Evolutionary conservation across 1,140 invertebrate species (phyloP).

Genomic region (Orius insidiosus): DNA sequence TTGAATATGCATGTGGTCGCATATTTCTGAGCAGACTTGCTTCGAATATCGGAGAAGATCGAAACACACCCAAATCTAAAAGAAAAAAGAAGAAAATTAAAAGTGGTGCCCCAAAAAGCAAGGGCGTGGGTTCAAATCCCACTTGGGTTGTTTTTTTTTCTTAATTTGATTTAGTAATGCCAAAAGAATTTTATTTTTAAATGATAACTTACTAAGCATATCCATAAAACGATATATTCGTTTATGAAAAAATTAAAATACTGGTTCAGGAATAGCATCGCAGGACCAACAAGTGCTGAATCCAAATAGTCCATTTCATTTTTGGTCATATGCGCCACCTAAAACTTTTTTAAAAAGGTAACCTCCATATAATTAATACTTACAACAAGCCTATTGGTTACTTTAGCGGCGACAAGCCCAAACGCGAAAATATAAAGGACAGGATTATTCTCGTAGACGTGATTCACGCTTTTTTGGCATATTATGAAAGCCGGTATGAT

Average conservation of each 20-base stretch:
- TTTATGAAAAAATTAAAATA: conserved; percentile 90
- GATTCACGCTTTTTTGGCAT: conserved; percentile 74
- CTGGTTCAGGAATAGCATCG: conserved; percentile 91
- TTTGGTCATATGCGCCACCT: conserved; percentile 99
- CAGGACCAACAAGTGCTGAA: conserved; percentile 77
- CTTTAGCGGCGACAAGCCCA: conserved; percentile 88
- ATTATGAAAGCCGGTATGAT: conserved; percentile 85
- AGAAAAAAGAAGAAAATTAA: too few species aligned
- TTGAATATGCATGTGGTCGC: conserved; percentile 67
- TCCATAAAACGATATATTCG: conserved; percentile 80
- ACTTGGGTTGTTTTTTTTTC: too few species aligned
- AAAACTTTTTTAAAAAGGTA: too few species aligned
- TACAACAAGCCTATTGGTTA: conserved; percentile 92
- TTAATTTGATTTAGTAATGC: too few species aligned
- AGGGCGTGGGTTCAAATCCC: too few species aligned
- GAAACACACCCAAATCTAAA: conserved; percentile 57
- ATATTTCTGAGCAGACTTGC: conserved; percentile 72
- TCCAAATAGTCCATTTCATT: conserved; percentile 95
- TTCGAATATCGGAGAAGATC: conserved; percentile 68
- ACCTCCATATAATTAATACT: too few species aligned
- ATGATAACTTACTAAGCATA: conserved; percentile 57
- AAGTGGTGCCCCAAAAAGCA: too few species aligned
- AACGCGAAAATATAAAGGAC: conserved; percentile 86
- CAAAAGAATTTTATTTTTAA: too few species aligned
- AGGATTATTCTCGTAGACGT: conserved; percentile 82